phyloP scores from a whole-genome alignment of 2,797 vertebrate genomes.

The Neomorphus geoffroyi region DNA sequence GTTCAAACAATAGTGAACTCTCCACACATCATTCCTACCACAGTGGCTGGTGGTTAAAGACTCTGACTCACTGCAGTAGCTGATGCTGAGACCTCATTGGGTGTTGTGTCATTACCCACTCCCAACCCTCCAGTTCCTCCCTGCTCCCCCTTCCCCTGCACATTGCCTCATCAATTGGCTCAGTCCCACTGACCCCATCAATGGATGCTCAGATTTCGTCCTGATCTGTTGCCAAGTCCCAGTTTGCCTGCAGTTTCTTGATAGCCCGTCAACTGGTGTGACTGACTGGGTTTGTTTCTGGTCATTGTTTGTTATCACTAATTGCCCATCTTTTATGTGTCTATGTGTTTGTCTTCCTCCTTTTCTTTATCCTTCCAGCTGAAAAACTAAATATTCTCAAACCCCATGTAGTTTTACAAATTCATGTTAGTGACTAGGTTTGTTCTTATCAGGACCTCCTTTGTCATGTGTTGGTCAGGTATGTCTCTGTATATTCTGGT shows the following conservation, averaged over 20 bases:
- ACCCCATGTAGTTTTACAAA: background rate
- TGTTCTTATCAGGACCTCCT: background rate
- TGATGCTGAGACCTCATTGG: background rate
- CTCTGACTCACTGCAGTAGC: rapidly evolving
- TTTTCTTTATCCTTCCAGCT: rapidly evolving
- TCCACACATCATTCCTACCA: background rate
- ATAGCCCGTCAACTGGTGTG: no score
- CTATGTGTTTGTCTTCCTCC: background rate
- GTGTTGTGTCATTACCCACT: no score
- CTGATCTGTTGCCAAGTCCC: background rate
- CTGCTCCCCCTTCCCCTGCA: background rate
- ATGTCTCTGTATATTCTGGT: background rate
- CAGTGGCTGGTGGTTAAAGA: background rate
- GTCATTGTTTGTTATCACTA: background rate
- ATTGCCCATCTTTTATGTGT: background rate
- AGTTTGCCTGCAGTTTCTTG: background rate
- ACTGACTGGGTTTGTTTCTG: background rate
- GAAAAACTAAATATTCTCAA: background rate
- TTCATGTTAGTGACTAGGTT: background rate
- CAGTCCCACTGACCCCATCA: rapidly evolving
- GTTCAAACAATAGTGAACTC: background rate
- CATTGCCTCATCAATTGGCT: background rate
- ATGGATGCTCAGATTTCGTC: background rate
- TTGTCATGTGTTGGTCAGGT: background rate
- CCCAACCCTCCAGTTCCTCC: rapidly evolving